A percentile compares a stretch with the other conserved stretches of the same genome.
These are phyloP conservation scores for Phytoseiulus persimilis DNA, from an alignment of 2,888 invertebrate genomes.

Conservation along the genomic window DNA sequence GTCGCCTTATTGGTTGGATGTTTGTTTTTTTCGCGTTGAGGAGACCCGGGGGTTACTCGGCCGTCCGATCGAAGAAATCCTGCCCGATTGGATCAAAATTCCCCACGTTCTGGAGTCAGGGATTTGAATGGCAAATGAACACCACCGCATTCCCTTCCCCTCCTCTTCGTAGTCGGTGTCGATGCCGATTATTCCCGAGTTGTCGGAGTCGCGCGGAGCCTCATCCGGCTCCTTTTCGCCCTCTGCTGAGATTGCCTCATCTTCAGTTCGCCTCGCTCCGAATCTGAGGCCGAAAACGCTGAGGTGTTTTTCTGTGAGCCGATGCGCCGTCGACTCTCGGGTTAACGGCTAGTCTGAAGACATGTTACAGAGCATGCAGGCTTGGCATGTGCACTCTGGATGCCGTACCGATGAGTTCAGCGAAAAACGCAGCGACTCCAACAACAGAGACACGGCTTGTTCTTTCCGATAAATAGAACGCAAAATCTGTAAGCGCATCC, in stretches of 20 bases:
- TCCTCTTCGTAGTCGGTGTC: neutral
- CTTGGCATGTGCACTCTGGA: no score
- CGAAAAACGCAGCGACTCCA: neutral
- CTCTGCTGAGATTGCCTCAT: neutral
- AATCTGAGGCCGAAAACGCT: neutral
- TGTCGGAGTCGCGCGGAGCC: neutral
- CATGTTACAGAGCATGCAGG: no score
- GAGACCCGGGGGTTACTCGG: neutral
- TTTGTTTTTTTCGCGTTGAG: neutral
- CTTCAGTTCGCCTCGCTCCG: neutral
- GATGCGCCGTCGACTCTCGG: neutral
- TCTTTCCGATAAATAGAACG: neutral
- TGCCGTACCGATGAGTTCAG: neutral
- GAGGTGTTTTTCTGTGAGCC: neutral
- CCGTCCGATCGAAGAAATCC: neutral
- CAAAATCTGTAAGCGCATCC: neutral
- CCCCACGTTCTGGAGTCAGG: neutral
- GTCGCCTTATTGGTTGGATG: neutral
- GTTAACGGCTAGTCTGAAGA: no score
- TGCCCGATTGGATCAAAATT: neutral
- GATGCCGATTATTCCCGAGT: neutral
- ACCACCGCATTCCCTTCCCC: neutral
- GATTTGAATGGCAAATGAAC: neutral
- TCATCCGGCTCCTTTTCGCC: constrained; percentile 1
- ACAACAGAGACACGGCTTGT: no score